Evolutionary conservation across 2,888 invertebrate genomes (phyloP), one percentile per base, ranked within the genome.

Genomic region (Scaptomyza tumidula): DNA sequence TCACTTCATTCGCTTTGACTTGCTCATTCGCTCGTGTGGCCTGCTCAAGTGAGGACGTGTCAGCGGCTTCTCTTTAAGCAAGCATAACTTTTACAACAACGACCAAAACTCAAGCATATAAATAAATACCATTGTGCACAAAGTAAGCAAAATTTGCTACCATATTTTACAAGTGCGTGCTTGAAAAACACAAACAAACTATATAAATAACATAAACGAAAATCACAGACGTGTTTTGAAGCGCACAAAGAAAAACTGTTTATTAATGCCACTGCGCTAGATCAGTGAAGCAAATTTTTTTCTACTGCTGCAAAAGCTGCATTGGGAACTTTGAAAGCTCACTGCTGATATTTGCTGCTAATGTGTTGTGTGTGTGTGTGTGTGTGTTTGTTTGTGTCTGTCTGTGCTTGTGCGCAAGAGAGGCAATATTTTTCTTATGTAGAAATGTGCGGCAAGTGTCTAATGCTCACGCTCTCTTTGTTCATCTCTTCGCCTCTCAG

Each of bases 1-100:
- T 77, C 59, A 72, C 39, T 72, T 76, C 45, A 35, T 72, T 41
- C 75, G 75, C 67, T 67, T 68, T 52, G 44, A 59, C 56, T 55
- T 69, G 54, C 46, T 80, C 86, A 86, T 76, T 86, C 84, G 69
- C 58, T 61, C 64, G 56, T 48, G 66, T 64, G 75, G 70, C 73
- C 70, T 78, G 71, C 66, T 65, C 78, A 65, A 83, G 83, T 80
- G 80, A 84, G 83, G 83, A 83, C 83, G 86, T 83, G 79, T 79
- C 72, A 69, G 64, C 63, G 63, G 58, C 53, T 68, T 56, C 52
- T 37, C 43, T 19, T 31, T 10, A 24, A 50, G 46, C 43, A 66
- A 65, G 41, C 44, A 69, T 53, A 54, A 55, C 41, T 62, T 63
- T 62, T 58, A 13, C 46, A 66, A 70, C 41, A 61, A 61, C 48